Evolutionary conservation across 2,113 vertebrate species (phyloP).

Genomic region (Psittacara wagleri): DNA sequence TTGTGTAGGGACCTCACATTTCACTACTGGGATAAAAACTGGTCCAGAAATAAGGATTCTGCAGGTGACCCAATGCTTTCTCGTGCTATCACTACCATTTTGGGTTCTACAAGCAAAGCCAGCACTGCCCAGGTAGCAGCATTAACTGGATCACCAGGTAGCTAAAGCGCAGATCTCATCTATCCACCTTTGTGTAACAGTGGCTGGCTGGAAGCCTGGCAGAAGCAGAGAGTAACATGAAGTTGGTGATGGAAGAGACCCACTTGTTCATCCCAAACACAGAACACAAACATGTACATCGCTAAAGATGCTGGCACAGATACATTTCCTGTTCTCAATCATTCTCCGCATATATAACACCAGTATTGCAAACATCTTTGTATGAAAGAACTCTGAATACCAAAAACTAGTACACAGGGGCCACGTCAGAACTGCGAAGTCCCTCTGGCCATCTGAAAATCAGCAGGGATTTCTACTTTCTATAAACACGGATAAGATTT

Average conservation of each 20-base stretch:
- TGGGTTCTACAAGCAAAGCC: neutral
- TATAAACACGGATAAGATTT: neutral
- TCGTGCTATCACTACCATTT: accelerated
- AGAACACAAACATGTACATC: accelerated
- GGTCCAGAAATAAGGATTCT: neutral
- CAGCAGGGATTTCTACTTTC: neutral
- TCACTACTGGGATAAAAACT: neutral
- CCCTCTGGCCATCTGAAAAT: neutral
- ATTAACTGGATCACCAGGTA: neutral
- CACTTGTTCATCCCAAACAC: neutral
- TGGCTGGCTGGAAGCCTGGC: neutral
- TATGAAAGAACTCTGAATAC: neutral
- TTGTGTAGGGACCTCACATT: neutral
- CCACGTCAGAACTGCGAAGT: neutral
- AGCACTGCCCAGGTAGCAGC: neutral
- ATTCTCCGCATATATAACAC: neutral
- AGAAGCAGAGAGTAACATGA: neutral
- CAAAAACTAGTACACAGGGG: neutral
- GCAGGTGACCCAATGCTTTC: neutral
- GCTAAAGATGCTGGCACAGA: neutral
- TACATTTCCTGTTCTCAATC: neutral
- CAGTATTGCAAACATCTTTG: neutral
- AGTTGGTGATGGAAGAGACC: neutral
- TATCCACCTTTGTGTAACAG: neutral
- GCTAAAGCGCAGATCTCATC: neutral